Evolutionary conservation across 2,113 vertebrate genomes (phyloP).

Genomic region (Tursiops truncatus): DNA sequence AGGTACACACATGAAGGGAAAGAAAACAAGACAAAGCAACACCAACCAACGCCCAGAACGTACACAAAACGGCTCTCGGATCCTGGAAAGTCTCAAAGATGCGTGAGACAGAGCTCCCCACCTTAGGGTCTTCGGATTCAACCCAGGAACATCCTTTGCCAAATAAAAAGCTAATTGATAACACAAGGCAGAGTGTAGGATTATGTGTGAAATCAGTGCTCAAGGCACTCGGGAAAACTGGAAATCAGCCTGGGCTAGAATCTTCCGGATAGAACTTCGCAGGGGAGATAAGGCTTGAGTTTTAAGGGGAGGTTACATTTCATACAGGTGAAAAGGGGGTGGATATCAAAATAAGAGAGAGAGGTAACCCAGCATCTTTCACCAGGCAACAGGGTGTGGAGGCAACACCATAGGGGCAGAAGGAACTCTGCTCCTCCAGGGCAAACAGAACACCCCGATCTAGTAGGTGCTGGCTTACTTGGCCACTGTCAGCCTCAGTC

Average conservation of each 20-base stretch:
- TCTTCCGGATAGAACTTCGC: not conserved
- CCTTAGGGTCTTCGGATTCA: not conserved
- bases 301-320: not conserved
- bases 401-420: too few relatives aligned
- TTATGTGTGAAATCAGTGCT: not conserved
- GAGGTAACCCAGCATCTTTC: rapidly evolving
- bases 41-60: rapidly evolving
- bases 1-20: not conserved
- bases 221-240: not conserved
- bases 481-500: not conserved
- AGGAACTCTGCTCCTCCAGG: rapidly evolving
- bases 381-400: not conserved
- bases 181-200: not conserved
- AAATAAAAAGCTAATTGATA: not conserved
- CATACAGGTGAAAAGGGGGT: not conserved
- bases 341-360: not conserved
- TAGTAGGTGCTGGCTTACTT: rapidly evolving
- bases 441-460: not conserved
- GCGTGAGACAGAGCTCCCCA: too few relatives aligned
- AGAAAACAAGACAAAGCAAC: not conserved
- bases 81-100: not conserved
- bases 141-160: rapidly evolving
- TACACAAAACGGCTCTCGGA: rapidly evolving
- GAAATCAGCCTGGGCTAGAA: too few relatives aligned
- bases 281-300: not conserved